Evolutionary conservation across 1,140 invertebrate species (phyloP), one percentile per base, ranked within the genome.

Genomic region (fruit fly (Drosophila melanogaster)): DNA sequence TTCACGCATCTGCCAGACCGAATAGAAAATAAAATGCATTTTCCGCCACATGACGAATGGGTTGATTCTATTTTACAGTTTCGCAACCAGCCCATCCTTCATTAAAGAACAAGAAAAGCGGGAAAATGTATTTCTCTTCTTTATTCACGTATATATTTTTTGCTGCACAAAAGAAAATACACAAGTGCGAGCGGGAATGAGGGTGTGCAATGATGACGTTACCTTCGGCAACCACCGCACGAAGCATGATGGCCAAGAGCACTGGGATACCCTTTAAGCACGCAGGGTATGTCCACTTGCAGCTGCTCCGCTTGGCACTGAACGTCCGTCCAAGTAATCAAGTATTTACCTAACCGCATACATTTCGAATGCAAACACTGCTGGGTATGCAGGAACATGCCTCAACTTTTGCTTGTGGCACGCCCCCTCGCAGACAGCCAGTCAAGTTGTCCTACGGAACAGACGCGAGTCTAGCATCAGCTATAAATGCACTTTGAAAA

Each of bases 61-160:
- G 79, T 78, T 87, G 85, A 89, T 89, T 89, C 79, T 83, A 84
- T 87, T 87, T 83, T 73, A 79, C 83, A 87, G 84, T 85, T 85
- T 80, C 59, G 49, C 76, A 59, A 54, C n/a, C 70, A 49, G 46
- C 59, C 41, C 37, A 35, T 41, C 10, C 19, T 17, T 12, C 47
- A 41, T 43, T 54, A 41, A 61, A 41, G 26, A 38, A 41, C 50
- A 22, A 38, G 40, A 26, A 37, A 56, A 49, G 38, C 53, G 54
- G 60, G 58, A 47, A 65, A 47, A 35, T 57, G 49, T 71, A 49
- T 67, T 76, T 76, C 67, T 61, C 12, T 70, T 61, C 76, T 66
- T 46, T 64, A 58, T 50, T 58, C 1, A 30, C 2, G 7, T 30
- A 30, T 30, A 66, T 22, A 49, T 38, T 37, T 35, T 65, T 40